Evolutionary conservation across 2,113 vertebrate genomes (phyloP), one percentile per base, ranked within the genome.

Genomic region (Propithecus coquereli): DNA sequence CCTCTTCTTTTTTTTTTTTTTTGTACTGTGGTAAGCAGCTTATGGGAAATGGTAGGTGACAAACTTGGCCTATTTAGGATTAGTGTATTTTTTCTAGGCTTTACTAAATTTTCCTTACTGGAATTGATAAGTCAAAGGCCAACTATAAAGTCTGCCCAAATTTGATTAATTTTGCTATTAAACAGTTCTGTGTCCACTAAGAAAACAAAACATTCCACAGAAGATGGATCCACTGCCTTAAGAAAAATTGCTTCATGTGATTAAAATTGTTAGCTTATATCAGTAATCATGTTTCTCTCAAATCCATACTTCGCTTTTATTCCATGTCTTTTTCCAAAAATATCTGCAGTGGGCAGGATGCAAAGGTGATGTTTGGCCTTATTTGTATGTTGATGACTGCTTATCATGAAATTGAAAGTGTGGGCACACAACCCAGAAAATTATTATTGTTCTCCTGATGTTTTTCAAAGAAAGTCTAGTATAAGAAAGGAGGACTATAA

Each of bases 41-140:
- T 99, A 99, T 97, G 97, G 97, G 94, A 98, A 98, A 96, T 98
- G 97, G 98, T 98, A 99, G 98, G 99, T 99, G 98, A 99, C 98
- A 98, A 99, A 99, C 98, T 98, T 99, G 98, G 97, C 98, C 97
- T 98, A 83, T 98, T 98, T 98, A 97, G 98, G 98, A 98, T 99
- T 99, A 99, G 97, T 98, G 94, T 98, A 98, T 98, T 99, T 98
- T 99, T 98, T 98, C 98, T 98, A 97, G 98, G 94, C 97, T 98
- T 98, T 98, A 98, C 98, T 99, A 98, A 98, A 98, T 99, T 98
- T 98, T 98, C 87, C 98, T 98, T 98, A 95, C 96, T 98, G 98
- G 98, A 98, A 98, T 98, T 98, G 97, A 97, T 98, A 98, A 98
- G 98, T 98, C 97, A 98, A 98, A 97, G 97, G 98, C 96, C 98